Base-by-base conservation (phyloP, 2,888 invertebrate species). In the Eumerus sabulonum region DNA sequence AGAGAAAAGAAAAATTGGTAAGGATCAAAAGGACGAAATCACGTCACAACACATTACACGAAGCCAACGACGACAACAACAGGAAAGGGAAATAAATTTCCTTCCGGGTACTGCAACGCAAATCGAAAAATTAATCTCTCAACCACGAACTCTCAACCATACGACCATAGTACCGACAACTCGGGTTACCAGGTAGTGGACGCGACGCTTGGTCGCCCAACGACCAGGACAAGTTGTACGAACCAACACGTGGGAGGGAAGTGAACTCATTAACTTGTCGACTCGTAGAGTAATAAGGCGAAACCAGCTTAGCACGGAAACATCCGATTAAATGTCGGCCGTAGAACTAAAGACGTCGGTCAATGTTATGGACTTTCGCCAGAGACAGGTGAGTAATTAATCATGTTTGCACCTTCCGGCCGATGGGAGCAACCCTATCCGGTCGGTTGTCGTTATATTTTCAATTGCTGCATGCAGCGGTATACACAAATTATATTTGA, bases 341-440 rank as follows among this genome's bases (percentile, higher is more conserved):
- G 72, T 83, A 38, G 83, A 83, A 82, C 81, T 83, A 76, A 82
- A 82, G 64, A 77, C 82, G 64, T 63, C 83, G 76, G 83, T 83
- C 64, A 74, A 83, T 74, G 83, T 83, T 71, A 83, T 83, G 83
- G 83, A 83, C 71, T 83, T 83, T 73, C 83, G 82, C 60, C 83
- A 83, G 68, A 83, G 82, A 83, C 83, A 83, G 83, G 83, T 83
- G 73, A 77, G 83, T 81, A 81, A 72, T 68, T 77, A 77, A 70
- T 82, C 70, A 77, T n/a, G n/a, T n/a, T n/a, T n/a, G n/a, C n/a
- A n/a, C n/a, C n/a, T n/a, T n/a, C n/a, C n/a, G n/a, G n/a, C n/a
- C n/a, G n/a, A n/a, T n/a, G n/a, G n/a, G n/a, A n/a, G n/a, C n/a
- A n/a, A n/a, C n/a, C n/a, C n/a, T 27, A 27, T 27, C 27, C 27